Conservation (phyloP, 2,888 invertebrate genomes). For the Sinotaia quadrata region DNA sequence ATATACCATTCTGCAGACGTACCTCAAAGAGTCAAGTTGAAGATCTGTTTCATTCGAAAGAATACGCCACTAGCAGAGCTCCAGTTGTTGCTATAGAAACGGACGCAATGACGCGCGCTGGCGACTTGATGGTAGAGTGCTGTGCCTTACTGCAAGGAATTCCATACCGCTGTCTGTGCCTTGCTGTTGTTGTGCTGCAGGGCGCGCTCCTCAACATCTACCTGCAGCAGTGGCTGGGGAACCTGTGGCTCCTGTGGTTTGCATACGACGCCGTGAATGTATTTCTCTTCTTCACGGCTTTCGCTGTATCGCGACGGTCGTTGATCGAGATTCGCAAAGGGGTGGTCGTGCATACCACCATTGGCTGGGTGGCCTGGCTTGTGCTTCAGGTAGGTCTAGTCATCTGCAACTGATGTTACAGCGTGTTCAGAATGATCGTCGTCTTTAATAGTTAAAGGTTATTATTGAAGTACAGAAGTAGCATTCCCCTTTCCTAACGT, state of each 20-base stretch:
- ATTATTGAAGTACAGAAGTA: too few relatives aligned
- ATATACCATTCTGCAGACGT: too few relatives aligned
- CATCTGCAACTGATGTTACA: too few relatives aligned
- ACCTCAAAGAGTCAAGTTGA: too few relatives aligned
- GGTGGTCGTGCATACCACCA: constrained; percentile 36
- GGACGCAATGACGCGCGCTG: not conserved
- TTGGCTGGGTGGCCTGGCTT: constrained; percentile 75
- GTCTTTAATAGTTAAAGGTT: too few relatives aligned
- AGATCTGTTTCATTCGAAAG: too few relatives aligned
- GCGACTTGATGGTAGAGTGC: not conserved
- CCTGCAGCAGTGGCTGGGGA: not conserved
- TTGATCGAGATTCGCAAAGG: constrained; percentile 61
- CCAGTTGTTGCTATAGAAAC: too few relatives aligned
- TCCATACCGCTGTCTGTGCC: not conserved
- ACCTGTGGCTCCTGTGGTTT: constrained; percentile 15
- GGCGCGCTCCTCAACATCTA: not conserved
- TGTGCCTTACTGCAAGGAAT: not conserved
- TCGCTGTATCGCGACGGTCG: constrained; percentile 14
- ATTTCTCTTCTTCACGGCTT: constrained; percentile 19
- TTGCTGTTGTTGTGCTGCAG: not conserved
- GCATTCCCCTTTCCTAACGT: too few relatives aligned
- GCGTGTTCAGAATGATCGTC: too few relatives aligned
- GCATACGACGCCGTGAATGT: constrained; percentile 25
- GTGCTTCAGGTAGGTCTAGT: constrained; percentile 74
- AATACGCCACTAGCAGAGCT: too few relatives aligned